Conservation (phyloP, 1,140 invertebrate genomes). For the Potamilus streckersoni region DNA sequence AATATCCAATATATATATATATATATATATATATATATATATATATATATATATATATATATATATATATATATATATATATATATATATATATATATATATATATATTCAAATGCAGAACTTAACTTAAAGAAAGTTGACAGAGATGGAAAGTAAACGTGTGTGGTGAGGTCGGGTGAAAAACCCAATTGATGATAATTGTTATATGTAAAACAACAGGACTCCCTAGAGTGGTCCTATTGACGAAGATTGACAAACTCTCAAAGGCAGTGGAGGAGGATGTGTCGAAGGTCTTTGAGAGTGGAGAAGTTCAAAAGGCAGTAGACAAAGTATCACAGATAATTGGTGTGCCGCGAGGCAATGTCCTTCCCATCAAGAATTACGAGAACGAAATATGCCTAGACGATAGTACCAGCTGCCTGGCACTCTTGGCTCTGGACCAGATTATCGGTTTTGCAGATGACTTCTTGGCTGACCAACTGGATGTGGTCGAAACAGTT, state of each 20-base stretch:
- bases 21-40: too few relatives aligned
- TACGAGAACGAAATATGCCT: constrained; percentile 25
- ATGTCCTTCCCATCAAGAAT: constrained; percentile 30
- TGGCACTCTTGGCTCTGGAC: constrained; percentile 5
- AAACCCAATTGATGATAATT: too few relatives aligned
- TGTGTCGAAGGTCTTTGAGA: constrained; percentile 11
- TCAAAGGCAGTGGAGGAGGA: constrained; percentile 14
- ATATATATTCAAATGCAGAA: too few relatives aligned
- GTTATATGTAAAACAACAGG: constrained; percentile 1
- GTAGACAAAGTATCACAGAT: constrained; percentile 26
- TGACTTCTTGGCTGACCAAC: constrained; percentile 15
- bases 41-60: too few relatives aligned
- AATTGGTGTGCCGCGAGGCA: constrained; percentile 24
- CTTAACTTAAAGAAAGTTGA: too few relatives aligned
- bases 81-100: too few relatives aligned
- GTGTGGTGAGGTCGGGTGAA: too few relatives aligned
- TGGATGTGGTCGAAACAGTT: not conserved
- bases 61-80: too few relatives aligned
- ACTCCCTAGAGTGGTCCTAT: constrained; percentile 25
- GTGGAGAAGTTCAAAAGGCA: constrained; percentile 7
- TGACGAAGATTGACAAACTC: constrained; percentile 30
- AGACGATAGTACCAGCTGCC: constrained; percentile 13
- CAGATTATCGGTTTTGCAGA: constrained; percentile 26
- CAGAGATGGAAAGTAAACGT: too few relatives aligned
- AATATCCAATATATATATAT: too few relatives aligned